Conservation (phyloP, 2,797 vertebrate species). For the Pyrocephalus nanus region DNA sequence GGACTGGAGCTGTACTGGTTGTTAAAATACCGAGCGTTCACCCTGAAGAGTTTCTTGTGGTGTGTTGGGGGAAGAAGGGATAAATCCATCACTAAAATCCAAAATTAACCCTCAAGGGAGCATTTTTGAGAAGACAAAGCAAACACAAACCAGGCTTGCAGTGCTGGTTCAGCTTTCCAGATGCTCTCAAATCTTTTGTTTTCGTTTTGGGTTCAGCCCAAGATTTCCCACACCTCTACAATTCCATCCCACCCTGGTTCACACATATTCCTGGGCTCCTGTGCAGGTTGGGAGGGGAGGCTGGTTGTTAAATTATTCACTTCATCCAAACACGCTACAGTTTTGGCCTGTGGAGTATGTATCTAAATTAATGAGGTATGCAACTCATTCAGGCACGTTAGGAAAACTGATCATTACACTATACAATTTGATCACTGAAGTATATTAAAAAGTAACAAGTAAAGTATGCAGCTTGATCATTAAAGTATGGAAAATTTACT, state of each 20-base stretch:
- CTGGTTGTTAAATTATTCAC: conserved; percentile 29
- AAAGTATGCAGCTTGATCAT: conserved; percentile 61
- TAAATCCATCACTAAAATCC: conserved; percentile 29
- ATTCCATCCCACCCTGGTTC: not conserved
- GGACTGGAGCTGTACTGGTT: not conserved
- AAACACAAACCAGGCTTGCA: conserved; percentile 3
- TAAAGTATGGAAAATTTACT: conserved; percentile 66
- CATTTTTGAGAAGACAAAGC: not conserved
- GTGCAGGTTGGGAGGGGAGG: not conserved
- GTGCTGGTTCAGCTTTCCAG: conserved; percentile 33
- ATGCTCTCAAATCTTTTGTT: conserved; percentile 4
- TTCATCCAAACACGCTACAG: not conserved
- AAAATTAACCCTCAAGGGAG: conserved; percentile 6
- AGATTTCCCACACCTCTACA: conserved; percentile 3
- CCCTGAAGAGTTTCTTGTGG: not conserved
- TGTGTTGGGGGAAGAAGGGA: not conserved
- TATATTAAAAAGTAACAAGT: conserved; percentile 67
- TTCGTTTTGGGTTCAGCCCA: not conserved
- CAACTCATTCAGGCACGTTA: conserved; percentile 43
- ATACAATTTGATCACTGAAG: conserved; percentile 58
- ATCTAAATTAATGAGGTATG: conserved; percentile 62
- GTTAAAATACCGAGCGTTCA: not conserved
- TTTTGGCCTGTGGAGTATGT: conserved; percentile 11
- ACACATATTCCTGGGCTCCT: not conserved
- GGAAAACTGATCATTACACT: conserved; percentile 38